phyloP scores from a whole-genome alignment of 2,888 invertebrate species.

The Gastrophysa polygoni region DNA sequence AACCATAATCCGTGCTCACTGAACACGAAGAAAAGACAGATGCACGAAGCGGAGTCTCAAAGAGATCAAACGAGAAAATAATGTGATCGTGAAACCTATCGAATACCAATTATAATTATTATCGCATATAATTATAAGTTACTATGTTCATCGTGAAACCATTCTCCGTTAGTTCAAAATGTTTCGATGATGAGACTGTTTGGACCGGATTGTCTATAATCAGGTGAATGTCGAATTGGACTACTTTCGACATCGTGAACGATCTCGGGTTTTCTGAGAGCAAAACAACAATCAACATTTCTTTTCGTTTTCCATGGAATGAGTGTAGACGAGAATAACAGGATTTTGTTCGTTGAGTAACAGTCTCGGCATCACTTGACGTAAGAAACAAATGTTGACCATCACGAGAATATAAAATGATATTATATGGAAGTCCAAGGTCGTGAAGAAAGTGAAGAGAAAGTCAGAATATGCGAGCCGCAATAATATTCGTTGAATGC shows the following conservation, averaged over 20 bases:
- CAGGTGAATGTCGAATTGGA: not conserved
- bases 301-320: not conserved
- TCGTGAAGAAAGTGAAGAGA: slow-evolving; percentile 43
- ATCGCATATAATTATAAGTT: no score
- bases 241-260: not conserved
- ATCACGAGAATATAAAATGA: slow-evolving; percentile 6
- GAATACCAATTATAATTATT: no score
- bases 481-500: slow-evolving; percentile 28
- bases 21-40: no score
- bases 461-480: slow-evolving; percentile 34
- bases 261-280: not conserved
- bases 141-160: no score
- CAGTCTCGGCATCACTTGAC: not conserved
- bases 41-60: no score
- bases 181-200: no score
- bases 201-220: no score
- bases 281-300: no score
- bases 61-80: no score
- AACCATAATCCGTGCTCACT: no score
- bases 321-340: not conserved
- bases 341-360: slow-evolving; percentile 18
- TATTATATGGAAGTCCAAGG: slow-evolving; percentile 33
- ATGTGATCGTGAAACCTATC: no score
- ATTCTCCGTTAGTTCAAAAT: no score
- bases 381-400: slow-evolving; percentile 23